These are phyloP conservation scores for Mesorhabditis belari DNA, from an alignment of 2,888 invertebrate species.

Conservation along the genomic window DNA sequence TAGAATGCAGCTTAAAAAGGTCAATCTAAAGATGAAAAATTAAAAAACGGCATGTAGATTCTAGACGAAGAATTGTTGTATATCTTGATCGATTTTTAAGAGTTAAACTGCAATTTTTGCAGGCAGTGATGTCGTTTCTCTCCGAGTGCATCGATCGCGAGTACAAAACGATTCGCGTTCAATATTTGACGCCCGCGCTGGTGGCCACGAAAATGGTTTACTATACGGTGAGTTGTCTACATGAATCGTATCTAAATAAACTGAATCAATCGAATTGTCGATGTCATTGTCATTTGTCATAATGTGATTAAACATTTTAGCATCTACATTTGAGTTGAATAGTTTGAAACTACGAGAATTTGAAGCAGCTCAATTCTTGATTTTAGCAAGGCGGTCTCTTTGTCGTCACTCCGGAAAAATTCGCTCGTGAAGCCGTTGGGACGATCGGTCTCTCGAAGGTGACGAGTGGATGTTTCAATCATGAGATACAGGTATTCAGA, in stretches of 20 bases:
- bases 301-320: not conserved
- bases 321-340: not conserved
- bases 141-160: constrained; percentile 47
- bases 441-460: constrained; percentile 38
- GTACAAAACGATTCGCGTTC: constrained; percentile 44
- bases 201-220: constrained; percentile 52
- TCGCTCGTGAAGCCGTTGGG: constrained; percentile 43
- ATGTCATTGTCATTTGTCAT: not conserved
- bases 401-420: constrained; percentile 46
- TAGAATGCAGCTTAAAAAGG: not conserved
- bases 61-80: too few relatives aligned
- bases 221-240: constrained; percentile 30
- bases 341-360: not conserved
- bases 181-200: constrained; percentile 47
- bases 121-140: constrained; percentile 45
- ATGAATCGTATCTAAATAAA: not conserved
- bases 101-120: too few relatives aligned
- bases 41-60: too few relatives aligned
- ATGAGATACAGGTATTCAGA: constrained; percentile 42
- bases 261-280: not conserved
- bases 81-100: too few relatives aligned
- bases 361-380: not conserved
- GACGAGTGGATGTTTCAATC: constrained; percentile 50
- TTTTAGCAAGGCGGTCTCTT: constrained; percentile 42
- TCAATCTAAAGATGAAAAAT: too few relatives aligned